Conservation (phyloP, 1,140 invertebrate genomes). For the Mesaphorura yosii region DNA sequence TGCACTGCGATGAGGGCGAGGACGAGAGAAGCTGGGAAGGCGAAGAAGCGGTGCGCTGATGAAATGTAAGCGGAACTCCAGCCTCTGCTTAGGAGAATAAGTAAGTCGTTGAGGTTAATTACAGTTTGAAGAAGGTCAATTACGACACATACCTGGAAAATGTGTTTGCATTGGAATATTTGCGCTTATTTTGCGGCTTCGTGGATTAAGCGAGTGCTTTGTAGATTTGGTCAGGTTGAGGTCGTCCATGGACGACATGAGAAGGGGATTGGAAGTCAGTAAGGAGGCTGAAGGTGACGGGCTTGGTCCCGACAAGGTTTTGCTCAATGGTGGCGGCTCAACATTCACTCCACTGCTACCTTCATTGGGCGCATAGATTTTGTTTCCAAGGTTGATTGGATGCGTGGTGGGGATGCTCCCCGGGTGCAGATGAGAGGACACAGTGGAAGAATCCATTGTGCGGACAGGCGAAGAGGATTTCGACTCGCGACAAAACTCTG, state of each 20-base stretch:
- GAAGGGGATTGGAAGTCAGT: constrained; percentile 9
- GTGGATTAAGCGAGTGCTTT: constrained; percentile 10
- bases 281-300: no score
- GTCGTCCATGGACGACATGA: constrained; percentile 24
- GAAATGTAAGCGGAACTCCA: constrained; percentile 36
- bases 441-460: constrained; percentile 9
- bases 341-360: no score
- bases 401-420: no score
- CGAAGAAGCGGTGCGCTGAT: constrained; percentile 64
- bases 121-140: neutral
- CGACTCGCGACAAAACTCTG: constrained; percentile 43
- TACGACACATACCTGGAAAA: neutral
- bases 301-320: no score
- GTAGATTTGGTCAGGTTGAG: constrained; percentile 18
- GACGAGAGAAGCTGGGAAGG: constrained; percentile 51
- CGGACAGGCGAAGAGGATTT: constrained; percentile 30
- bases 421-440: no score
- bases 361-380: no score
- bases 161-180: constrained; percentile 9
- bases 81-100: constrained; percentile 9
- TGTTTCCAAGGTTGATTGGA: no score
- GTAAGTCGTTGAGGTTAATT: neutral
- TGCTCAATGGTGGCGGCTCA: no score
- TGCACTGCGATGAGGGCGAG: constrained; percentile 8
- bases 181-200: constrained; percentile 23